phyloP scores from a whole-genome alignment of 2,797 vertebrate species.

The Clarias laeviceps region DNA sequence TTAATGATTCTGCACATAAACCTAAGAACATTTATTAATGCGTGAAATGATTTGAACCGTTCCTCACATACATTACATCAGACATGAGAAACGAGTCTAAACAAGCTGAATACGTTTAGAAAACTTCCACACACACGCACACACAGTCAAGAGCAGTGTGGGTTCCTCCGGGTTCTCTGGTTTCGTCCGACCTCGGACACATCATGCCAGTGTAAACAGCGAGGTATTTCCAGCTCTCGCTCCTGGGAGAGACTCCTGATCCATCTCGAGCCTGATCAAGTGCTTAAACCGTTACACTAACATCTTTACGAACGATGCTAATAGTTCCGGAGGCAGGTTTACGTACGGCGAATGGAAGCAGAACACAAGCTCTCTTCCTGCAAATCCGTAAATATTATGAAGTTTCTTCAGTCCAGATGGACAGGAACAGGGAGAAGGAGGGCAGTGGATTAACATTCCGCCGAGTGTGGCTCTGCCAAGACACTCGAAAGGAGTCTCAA shows the following conservation, averaged over 20 bases:
- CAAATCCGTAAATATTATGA: not conserved
- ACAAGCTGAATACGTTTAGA: not conserved
- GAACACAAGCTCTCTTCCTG: no score
- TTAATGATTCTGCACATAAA: not conserved
- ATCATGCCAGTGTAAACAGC: not conserved
- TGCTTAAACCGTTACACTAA: not conserved
- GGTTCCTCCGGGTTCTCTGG: not conserved
- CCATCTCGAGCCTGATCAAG: not conserved
- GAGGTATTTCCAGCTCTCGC: not conserved
- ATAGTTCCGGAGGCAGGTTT: not conserved
- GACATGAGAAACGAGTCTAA: not conserved
- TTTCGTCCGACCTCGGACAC: not conserved
- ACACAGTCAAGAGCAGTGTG: not conserved
- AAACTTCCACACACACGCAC: not conserved
- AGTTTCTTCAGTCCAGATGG: not conserved
- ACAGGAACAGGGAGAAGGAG: slow-evolving; percentile 61
- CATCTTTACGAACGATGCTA: no score
- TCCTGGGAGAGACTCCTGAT: not conserved
- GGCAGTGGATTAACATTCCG: slow-evolving; percentile 63
- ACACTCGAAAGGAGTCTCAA: slow-evolving; percentile 67
- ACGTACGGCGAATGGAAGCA: not conserved
- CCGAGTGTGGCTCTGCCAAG: slow-evolving; percentile 66
- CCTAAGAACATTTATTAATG: not conserved
- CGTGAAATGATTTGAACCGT: no score
- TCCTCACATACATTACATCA: not conserved